These are phyloP conservation scores for Cylas formicarius DNA, from an alignment of 1,140 invertebrate genomes.

Conservation along the genomic window DNA sequence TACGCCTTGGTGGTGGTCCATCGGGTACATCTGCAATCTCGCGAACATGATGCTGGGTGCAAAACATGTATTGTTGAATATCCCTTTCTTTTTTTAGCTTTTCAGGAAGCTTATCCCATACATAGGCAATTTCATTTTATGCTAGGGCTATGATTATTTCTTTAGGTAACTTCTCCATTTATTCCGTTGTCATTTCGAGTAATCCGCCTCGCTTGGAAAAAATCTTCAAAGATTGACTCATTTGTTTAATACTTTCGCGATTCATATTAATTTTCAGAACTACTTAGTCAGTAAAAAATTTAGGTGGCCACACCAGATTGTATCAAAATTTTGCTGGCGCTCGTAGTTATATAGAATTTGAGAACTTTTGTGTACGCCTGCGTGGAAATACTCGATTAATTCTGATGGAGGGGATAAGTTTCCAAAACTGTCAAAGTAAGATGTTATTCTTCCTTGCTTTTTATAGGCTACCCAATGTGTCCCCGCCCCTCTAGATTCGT, in stretches of 20 bases:
- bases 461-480: constrained; percentile 41
- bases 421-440: constrained; percentile 35
- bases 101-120: constrained; percentile 2
- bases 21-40: not conserved
- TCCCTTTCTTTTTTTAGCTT: not conserved
- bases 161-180: not conserved
- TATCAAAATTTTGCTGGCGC: not conserved
- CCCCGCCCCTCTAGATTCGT: constrained; percentile 28
- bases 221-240: too few relatives aligned
- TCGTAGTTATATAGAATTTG: constrained; percentile 6
- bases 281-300: too few relatives aligned
- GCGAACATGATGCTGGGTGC: not conserved
- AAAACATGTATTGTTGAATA: not conserved
- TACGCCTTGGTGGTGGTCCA: constrained; percentile 1
- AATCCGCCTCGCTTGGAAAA: too few relatives aligned
- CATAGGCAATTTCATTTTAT: too few relatives aligned
- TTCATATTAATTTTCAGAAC: too few relatives aligned
- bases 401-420: constrained; percentile 21
- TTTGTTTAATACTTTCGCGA: too few relatives aligned
- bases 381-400: not conserved
- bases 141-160: not conserved
- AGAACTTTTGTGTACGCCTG: too few relatives aligned
- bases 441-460: constrained; percentile 27
- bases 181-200: too few relatives aligned
- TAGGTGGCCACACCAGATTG: not conserved